Percentiles rank a stretch among this genome's conserved stretches.
Conservation (phyloP, 2,797 vertebrate genomes). For the Chelon auratus region DNA sequence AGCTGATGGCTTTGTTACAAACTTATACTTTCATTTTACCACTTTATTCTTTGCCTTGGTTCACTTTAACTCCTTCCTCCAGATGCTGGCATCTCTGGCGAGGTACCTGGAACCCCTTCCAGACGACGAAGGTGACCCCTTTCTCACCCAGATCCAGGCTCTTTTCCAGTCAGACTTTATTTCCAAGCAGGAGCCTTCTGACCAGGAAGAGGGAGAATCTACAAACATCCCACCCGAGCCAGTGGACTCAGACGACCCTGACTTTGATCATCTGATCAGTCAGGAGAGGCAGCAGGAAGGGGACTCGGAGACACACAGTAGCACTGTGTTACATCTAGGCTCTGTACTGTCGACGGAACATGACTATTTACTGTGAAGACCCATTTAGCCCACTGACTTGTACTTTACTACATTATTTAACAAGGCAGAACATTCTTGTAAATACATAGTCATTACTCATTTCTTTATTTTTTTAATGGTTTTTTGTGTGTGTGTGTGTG, state of each 20-base stretch:
- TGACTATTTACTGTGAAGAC: conserved; percentile 79
- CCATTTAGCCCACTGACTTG: neutral
- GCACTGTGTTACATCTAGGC: conserved; percentile 73
- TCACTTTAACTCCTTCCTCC: conserved; percentile 4
- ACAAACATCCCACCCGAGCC: conserved; percentile 51
- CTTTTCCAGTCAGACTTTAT: conserved; percentile 90
- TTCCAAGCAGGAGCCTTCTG: conserved; percentile 74
- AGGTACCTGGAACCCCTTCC: conserved; percentile 88
- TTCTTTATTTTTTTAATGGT: neutral
- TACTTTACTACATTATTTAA: neutral
- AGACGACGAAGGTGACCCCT: conserved; percentile 87
- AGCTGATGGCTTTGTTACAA: neutral
- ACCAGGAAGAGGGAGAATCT: conserved; percentile 70
- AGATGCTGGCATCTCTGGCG: conserved; percentile 95
- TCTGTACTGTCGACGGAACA: conserved; percentile 77
- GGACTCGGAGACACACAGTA: conserved; percentile 40
- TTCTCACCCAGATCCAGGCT: conserved; percentile 91
- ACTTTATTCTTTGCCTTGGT: neutral
- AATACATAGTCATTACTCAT: conserved; percentile 3
- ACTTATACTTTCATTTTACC: neutral
- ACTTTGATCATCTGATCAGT: conserved; percentile 50
- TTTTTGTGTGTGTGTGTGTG: neutral
- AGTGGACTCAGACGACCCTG: conserved; percentile 42
- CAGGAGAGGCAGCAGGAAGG: conserved; percentile 16
- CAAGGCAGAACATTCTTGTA: conserved; percentile 6